These are phyloP conservation scores for Tympanoctomys barrerae DNA, from an alignment of 2,797 vertebrate species.

Conservation along the genomic window DNA sequence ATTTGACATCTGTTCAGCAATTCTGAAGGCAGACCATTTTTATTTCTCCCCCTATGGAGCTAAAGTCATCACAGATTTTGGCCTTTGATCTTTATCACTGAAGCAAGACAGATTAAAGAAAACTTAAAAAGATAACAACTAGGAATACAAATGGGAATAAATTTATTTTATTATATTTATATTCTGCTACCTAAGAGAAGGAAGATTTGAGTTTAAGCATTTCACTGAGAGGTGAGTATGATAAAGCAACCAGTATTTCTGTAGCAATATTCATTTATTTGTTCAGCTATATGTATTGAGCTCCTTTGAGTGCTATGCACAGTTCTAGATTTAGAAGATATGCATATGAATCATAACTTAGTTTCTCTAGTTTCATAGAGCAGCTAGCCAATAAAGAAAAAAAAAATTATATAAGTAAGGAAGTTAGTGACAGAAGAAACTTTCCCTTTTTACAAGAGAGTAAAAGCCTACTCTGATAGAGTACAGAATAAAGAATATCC, in stretches of 20 bases:
- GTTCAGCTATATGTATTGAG: neutral
- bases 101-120: constrained; percentile 60
- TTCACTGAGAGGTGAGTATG: neutral
- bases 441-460: neutral
- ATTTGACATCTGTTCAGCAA: constrained; percentile 73
- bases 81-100: constrained; percentile 51
- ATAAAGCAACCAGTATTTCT: neutral
- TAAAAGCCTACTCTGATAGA: neutral
- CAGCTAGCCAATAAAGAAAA: neutral
- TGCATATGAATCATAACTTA: neutral
- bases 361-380: neutral
- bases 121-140: neutral
- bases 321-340: neutral
- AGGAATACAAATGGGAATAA: neutral
- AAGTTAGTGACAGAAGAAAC: neutral
- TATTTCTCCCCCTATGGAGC: constrained; percentile 50
- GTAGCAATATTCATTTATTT: neutral
- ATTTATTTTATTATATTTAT: neutral
- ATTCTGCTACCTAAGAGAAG: neutral
- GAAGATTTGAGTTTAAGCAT: neutral
- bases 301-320: neutral
- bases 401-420: neutral
- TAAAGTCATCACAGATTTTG: constrained; percentile 70
- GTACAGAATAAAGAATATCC: neutral
- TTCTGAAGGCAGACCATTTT: constrained; percentile 72